Percentiles rank a stretch among this genome's conserved stretches.
These are phyloP conservation scores for Odocoileus hemionus DNA, from an alignment of 2,113 vertebrate genomes.

Conservation along the genomic window DNA sequence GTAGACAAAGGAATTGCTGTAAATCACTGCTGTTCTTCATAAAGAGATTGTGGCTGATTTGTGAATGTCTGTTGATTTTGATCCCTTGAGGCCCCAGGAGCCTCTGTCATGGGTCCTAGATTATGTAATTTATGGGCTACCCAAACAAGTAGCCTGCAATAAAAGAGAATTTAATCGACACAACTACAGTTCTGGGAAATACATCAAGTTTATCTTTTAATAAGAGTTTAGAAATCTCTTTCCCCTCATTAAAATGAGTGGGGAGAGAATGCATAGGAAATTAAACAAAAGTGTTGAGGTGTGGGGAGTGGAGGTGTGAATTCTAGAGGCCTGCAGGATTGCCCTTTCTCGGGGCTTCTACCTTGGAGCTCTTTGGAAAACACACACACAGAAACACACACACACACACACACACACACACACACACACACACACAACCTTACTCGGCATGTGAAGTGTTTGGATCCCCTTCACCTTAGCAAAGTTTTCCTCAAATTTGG, in stretches of 20 bases:
- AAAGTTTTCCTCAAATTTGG: background rate
- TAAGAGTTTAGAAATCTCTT: slow-evolving; percentile 31
- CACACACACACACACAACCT: background rate
- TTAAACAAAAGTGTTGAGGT: slow-evolving; percentile 18
- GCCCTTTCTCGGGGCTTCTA: background rate
- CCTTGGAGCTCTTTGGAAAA: background rate
- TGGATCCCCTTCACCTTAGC: background rate
- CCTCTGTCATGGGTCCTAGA: background rate
- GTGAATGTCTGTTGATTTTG: background rate
- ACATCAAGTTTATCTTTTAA: slow-evolving; percentile 47
- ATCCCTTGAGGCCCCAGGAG: background rate
- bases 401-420: background rate
- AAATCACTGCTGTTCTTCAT: background rate
- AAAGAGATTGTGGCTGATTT: background rate
- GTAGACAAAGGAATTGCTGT: background rate
- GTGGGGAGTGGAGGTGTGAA: background rate
- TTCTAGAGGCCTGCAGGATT: background rate
- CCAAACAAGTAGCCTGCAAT: background rate
- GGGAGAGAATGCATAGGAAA: slow-evolving; percentile 17
- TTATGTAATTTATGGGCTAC: background rate
- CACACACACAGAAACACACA: background rate
- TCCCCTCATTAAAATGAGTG: slow-evolving; percentile 43
- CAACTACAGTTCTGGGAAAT: slow-evolving; percentile 43
- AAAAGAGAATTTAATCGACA: background rate
- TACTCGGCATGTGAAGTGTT: background rate